Evolutionary conservation across 35 echinoderm and acorn worm genomes (phyloP), one percentile per base, ranked within the genome.

Genomic region (Stichopus chloronotus): DNA sequence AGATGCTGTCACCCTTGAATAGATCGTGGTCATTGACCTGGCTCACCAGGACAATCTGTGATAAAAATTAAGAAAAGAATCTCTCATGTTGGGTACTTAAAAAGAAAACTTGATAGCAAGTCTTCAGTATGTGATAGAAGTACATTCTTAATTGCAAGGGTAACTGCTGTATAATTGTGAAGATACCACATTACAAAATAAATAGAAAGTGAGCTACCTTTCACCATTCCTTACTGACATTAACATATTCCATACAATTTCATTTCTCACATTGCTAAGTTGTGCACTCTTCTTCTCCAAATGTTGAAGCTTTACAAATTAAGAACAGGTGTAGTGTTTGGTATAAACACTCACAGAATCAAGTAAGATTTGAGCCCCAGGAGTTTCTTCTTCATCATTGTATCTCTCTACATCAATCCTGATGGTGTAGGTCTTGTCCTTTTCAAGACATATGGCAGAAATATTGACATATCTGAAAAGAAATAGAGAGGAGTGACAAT

Each of bases 401-500:
- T 95, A 96, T 13, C 92, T 90, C 56, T 95, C 83, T 76, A 99
- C 94, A 86, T 99, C 97, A 21, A 99, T 81, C 12, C 90, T 87
- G 89, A 99, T 96, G 58, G 92, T 95, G 90, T 99, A 96, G 0
- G 82, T 93, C 52, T 99, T 95, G 0, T 94, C 97, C 30, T 55
- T 56, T 68, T 99, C 97, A 17, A 99, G 92, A 63, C 97, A 99
- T 19, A 99, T 60, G 17, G 88, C 56, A 12, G 92, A 85, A 16
- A 85, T 68, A 85, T 82, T 82, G 7, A 79, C 56, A n/a, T 79
- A 13, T 56, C 90, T 91, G 14, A 52, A 78, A 22, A 19, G 56
- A 53, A 56, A 79, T 55, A 83, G 24, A 20, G 80, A 83, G 4
- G 9, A 56, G 19, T 12, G 52, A 78, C 76, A 78, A 43, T 78